Conservation (phyloP, 2,113 vertebrate species). For the Datnioides undecimradiatus region DNA sequence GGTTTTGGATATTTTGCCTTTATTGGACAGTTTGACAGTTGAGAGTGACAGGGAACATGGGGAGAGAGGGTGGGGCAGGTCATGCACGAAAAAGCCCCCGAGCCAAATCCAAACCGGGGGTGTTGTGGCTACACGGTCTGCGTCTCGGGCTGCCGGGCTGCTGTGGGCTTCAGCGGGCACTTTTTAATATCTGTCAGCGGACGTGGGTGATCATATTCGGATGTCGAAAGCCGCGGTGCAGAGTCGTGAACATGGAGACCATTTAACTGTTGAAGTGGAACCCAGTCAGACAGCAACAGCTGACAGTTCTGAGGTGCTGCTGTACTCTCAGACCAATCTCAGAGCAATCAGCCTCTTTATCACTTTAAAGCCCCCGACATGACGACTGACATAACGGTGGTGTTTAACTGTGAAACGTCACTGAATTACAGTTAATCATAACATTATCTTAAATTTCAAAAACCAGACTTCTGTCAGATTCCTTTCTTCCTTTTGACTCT, state of each 20-base stretch:
- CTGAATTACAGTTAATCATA: neutral
- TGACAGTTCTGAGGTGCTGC: no score
- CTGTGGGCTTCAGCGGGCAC: neutral
- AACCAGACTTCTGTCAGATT: neutral
- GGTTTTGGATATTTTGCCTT: conserved; percentile 31
- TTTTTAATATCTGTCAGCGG: conserved; percentile 13
- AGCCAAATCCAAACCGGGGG: conserved; percentile 22
- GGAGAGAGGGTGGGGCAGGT: conserved; percentile 7
- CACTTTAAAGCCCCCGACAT: neutral
- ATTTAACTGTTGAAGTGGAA: neutral
- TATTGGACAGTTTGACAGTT: conserved; percentile 50
- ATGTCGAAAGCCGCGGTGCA: neutral
- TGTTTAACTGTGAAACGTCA: neutral
- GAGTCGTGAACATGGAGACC: neutral
- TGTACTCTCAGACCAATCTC: no score
- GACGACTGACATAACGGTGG: neutral
- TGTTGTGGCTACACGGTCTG: conserved; percentile 18
- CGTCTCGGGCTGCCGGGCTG: neutral
- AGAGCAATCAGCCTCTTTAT: neutral
- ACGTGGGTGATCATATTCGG: neutral
- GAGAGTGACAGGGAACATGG: conserved; percentile 49
- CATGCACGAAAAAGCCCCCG: conserved; percentile 31
- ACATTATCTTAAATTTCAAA: neutral
- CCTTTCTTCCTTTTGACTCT: neutral
- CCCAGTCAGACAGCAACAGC: no score